Evolutionary conservation across 2,113 vertebrate species (phyloP).

Genomic region (Oreochromis niloticus): DNA sequence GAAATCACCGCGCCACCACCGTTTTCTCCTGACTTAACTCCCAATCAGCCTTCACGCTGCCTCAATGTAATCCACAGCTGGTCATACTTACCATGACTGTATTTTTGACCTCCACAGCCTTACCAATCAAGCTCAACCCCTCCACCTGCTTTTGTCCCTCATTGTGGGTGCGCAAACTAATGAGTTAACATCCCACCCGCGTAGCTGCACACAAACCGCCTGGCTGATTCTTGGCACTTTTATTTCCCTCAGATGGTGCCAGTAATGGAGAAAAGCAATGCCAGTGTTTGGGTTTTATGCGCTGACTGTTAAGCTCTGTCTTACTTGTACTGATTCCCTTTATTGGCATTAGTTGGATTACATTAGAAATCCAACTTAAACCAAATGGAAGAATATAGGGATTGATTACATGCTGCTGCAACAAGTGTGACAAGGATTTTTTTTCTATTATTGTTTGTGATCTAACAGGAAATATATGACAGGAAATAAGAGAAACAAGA

Average conservation of each 20-base stretch:
- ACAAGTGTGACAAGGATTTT: slow-evolving; percentile 13
- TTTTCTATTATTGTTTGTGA: background rate
- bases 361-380: background rate
- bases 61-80: background rate
- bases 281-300: background rate
- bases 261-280: background rate
- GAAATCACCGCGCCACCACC: background rate
- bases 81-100: background rate
- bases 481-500: background rate
- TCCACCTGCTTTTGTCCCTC: background rate
- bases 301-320: background rate
- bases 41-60: background rate
- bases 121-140: background rate
- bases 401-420: background rate
- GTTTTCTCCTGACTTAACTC: background rate
- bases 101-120: background rate
- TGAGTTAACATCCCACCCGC: background rate
- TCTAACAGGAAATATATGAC: background rate
- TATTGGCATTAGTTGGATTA: background rate
- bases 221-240: background rate
- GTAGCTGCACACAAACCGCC: background rate
- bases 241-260: background rate
- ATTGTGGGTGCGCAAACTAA: background rate
- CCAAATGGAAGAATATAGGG: background rate
- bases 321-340: background rate